Conservation (phyloP, 2,113 vertebrate genomes). For the Australoheros scitulus region DNA sequence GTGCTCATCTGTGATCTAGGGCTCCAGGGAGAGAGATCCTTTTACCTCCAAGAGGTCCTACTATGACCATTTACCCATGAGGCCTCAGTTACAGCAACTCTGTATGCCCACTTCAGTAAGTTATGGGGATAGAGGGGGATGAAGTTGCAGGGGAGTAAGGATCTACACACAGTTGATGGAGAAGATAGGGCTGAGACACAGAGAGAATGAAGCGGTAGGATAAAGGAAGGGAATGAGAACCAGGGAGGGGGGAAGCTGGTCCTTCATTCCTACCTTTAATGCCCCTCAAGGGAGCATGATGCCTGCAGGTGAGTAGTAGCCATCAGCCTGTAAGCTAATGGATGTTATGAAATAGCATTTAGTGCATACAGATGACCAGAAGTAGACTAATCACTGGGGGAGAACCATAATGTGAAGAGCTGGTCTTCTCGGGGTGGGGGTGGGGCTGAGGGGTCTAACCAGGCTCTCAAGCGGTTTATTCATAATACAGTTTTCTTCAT, state of each 20-base stretch:
- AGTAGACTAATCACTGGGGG: constrained; percentile 46
- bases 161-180: constrained; percentile 53
- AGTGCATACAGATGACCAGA: constrained; percentile 63
- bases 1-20: constrained; percentile 61
- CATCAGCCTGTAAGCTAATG: constrained; percentile 79
- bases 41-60: constrained; percentile 63
- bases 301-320: constrained; percentile 86
- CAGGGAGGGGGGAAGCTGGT: constrained; percentile 33
- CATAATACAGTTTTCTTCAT: neutral
- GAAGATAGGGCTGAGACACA: constrained; percentile 39
- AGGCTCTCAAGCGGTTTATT: neutral
- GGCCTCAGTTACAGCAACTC: constrained; percentile 37
- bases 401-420: constrained; percentile 35
- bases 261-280: constrained; percentile 68
- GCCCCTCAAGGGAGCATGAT: constrained; percentile 63
- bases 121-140: constrained; percentile 47
- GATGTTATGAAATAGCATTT: constrained; percentile 68
- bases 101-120: constrained; percentile 31
- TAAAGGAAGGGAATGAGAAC: constrained; percentile 47
- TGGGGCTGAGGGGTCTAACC: neutral
- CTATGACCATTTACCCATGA: constrained; percentile 56
- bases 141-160: constrained; percentile 33
- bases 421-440: constrained; percentile 15
- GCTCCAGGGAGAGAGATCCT: constrained; percentile 66
- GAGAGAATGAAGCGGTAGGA: constrained; percentile 45